Conservation (phyloP, 64 coral and sea anemone species). For the Cladopsammia gracilis region DNA sequence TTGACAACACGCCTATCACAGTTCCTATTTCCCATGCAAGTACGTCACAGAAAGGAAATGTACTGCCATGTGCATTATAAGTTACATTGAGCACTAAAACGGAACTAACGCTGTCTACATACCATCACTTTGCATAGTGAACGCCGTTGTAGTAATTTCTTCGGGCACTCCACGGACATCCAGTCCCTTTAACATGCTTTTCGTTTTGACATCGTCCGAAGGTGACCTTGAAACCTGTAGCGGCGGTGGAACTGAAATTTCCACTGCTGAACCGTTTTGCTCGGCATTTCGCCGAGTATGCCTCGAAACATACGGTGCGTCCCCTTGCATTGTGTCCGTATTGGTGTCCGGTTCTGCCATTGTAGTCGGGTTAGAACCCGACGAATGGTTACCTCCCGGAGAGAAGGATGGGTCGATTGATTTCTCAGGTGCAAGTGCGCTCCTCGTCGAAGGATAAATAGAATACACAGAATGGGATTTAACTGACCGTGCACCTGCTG, state of each 20-base stretch:
- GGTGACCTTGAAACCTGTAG: too few relatives aligned
- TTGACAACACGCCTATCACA: too few relatives aligned
- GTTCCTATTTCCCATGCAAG: too few relatives aligned
- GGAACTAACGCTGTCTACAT: too few relatives aligned
- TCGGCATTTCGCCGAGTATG: not conserved
- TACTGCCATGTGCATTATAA: too few relatives aligned
- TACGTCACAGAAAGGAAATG: too few relatives aligned
- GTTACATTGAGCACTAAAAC: too few relatives aligned
- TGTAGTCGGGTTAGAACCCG: not conserved
- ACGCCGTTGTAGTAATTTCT: too few relatives aligned
- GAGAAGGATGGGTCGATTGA: not conserved
- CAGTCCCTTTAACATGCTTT: not conserved
- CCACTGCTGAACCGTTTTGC: not conserved
- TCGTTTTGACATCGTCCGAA: not conserved
- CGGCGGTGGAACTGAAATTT: not conserved
- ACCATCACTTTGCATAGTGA: too few relatives aligned
- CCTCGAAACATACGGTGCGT: not conserved
- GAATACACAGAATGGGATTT: not conserved
- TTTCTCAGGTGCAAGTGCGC: not conserved
- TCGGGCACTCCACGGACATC: not conserved
- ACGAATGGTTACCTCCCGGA: not conserved
- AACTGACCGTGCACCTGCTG: not conserved
- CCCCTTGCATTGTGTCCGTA: not conserved
- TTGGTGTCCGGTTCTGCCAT: not conserved
- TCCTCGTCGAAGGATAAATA: not conserved